Percentiles rank a stretch among this genome's conserved stretches.
phyloP scores from a whole-genome alignment of 2,113 vertebrate species.

The Paradoxurus hermaphroditus region DNA sequence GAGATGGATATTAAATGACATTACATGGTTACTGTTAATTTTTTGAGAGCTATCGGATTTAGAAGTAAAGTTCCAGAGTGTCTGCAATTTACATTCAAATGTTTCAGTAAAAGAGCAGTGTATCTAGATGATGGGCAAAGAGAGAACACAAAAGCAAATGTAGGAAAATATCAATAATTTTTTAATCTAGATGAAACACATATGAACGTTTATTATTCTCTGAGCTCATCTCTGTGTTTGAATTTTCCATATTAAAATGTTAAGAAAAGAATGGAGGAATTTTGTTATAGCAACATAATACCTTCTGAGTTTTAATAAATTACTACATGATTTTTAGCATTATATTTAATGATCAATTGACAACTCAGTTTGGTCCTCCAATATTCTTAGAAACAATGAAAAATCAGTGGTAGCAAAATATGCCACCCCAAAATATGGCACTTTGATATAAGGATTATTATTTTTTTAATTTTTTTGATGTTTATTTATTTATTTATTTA shows the following conservation, averaged over 20 bases:
- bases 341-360: neutral
- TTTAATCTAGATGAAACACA: neutral
- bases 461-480: neutral
- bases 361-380: neutral
- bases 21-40: neutral
- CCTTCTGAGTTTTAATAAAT: neutral
- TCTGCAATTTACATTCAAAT: neutral
- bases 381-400: neutral
- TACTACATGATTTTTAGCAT: too few species aligned
- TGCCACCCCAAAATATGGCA: neutral
- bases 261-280: neutral
- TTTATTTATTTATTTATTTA: too few species aligned
- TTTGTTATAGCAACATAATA: neutral
- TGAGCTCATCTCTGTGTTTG: neutral
- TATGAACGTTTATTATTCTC: neutral
- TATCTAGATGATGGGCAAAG: neutral
- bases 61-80: neutral
- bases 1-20: neutral
- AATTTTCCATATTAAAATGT: neutral
- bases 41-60: neutral
- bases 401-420: neutral
- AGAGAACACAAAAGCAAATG: neutral
- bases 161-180: neutral
- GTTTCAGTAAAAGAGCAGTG: neutral
- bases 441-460: neutral